Percentiles rank a stretch among this genome's conserved stretches.
Conservation (phyloP, 2,797 vertebrate genomes). For the Falco novaeseelandiae region DNA sequence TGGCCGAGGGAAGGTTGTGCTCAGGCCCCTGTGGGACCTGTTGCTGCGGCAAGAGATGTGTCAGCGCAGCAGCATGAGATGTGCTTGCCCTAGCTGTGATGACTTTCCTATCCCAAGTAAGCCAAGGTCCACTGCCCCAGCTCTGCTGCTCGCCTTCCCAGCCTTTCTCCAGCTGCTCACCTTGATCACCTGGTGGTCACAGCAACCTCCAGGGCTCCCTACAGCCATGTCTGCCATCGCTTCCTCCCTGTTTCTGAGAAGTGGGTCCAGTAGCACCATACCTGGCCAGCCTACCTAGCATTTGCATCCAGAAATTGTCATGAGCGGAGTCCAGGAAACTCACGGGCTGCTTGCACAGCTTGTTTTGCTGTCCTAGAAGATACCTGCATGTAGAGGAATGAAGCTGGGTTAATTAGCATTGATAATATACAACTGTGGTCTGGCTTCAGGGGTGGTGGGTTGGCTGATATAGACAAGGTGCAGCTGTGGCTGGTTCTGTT, state of each 20-base stretch:
- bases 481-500: no score
- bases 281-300: not conserved
- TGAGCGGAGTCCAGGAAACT: not conserved
- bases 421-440: no score
- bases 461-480: no score
- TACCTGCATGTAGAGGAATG: no score
- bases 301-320: not conserved
- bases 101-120: not conserved
- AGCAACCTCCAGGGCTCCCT: not conserved
- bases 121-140: not conserved
- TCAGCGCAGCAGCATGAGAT: not conserved
- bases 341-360: not conserved
- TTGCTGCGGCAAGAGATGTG: not conserved
- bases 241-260: not conserved
- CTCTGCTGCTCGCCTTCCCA: not conserved
- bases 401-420: no score
- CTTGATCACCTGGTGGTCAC: not conserved
- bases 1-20: no score
- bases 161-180: not conserved
- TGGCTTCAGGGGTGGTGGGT: no score
- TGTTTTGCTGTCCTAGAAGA: not conserved
- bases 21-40: not conserved
- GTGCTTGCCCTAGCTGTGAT: not conserved
- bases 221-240: not conserved
- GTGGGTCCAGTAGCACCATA: not conserved